phyloP scores from a whole-genome alignment of 1,140 invertebrate genomes.

The Cherax quadricarinatus region DNA sequence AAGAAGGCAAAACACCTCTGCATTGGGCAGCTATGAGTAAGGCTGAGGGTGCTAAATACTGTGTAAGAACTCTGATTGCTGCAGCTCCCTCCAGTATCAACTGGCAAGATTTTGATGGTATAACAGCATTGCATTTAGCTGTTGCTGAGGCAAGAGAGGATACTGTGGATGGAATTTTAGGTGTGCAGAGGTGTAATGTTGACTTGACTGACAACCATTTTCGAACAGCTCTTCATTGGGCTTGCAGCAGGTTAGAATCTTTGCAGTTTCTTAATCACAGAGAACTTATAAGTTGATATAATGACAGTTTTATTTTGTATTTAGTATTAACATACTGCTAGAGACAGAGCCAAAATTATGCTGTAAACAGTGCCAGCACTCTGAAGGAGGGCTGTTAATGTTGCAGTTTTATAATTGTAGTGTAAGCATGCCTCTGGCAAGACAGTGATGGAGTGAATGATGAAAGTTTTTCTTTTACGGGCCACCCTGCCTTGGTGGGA shows the following conservation, averaged over 20 bases:
- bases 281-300: neutral
- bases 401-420: no score
- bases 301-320: no score
- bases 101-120: conserved; percentile 65
- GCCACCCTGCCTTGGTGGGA: no score
- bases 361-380: no score
- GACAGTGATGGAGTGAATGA: no score
- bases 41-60: conserved; percentile 41
- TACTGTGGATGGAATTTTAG: conserved; percentile 54
- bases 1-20: conserved; percentile 59
- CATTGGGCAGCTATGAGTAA: conserved; percentile 64
- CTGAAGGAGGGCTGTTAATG: no score
- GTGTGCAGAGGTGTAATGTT: conserved; percentile 58
- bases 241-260: conserved; percentile 51
- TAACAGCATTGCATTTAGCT: conserved; percentile 60
- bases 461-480: no score
- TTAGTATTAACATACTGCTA: no score
- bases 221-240: conserved; percentile 63
- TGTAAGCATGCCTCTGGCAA: no score
- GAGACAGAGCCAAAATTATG: no score
- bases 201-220: conserved; percentile 64
- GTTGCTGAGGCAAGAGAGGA: conserved; percentile 58
- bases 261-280: neutral
- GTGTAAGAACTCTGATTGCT: conserved; percentile 45
- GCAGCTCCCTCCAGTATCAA: conserved; percentile 59